Percentiles rank a stretch among this genome's conserved stretches.
Evolutionary conservation across 2,113 vertebrate species (phyloP).

Genomic region (Illadopsis cleaveri): DNA sequence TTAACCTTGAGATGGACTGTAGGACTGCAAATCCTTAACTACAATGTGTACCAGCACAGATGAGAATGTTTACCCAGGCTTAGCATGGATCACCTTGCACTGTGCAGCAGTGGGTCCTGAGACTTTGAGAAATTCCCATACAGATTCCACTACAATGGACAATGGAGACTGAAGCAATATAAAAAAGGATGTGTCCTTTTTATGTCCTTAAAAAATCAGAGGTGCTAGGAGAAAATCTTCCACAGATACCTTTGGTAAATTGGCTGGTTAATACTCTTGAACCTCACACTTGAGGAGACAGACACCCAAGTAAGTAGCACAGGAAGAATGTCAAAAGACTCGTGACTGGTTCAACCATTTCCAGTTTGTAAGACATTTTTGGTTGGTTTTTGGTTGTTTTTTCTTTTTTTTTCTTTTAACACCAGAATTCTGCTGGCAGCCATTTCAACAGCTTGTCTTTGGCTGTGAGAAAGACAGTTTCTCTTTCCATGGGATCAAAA

Average conservation of each 20-base stretch:
- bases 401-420: not conserved
- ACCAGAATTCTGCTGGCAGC: conserved; percentile 8
- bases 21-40: not conserved
- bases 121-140: not conserved
- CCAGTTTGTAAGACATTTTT: not conserved
- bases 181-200: not conserved
- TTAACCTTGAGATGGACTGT: not conserved
- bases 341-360: not conserved
- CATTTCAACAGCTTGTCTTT: conserved; percentile 54
- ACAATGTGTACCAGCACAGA: rapidly evolving
- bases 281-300: not conserved
- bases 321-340: not conserved
- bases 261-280: not conserved
- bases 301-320: not conserved
- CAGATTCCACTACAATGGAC: not conserved
- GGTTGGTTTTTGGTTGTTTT: not conserved
- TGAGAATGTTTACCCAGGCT: not conserved
- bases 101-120: not conserved
- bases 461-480: conserved; percentile 1
- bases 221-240: not conserved
- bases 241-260: not conserved
- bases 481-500: not conserved
- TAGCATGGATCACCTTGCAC: not conserved
- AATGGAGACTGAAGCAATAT: not conserved
- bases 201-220: not conserved